phyloP scores from a whole-genome alignment of 2,113 vertebrate genomes.

The Silurus asotus region DNA sequence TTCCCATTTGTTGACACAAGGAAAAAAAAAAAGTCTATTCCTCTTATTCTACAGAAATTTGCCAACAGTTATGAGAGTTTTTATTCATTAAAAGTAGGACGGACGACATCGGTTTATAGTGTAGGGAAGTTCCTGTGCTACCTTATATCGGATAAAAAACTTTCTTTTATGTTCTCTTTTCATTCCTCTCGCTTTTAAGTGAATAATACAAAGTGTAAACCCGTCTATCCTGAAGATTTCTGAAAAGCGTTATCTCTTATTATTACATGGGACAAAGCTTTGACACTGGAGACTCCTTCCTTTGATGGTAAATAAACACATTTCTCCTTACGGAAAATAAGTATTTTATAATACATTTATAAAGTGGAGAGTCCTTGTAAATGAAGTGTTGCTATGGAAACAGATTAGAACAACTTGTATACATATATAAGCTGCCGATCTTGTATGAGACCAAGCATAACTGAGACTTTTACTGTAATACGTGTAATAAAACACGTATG shows the following conservation, averaged over 20 bases:
- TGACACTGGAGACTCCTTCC: slow-evolving; percentile 14
- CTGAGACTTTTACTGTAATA: not conserved
- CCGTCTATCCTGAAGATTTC: not conserved
- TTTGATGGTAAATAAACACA: not conserved
- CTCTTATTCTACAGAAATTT: not conserved
- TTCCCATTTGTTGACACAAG: not conserved
- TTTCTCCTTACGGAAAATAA: not conserved
- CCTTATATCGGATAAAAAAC: not conserved
- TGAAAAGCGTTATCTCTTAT: not conserved
- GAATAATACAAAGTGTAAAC: not conserved
- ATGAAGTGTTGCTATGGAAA: not conserved
- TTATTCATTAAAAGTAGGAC: not conserved
- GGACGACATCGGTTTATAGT: not conserved
- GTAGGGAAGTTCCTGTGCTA: not conserved
- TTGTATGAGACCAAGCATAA: not conserved
- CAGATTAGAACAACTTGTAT: not conserved
- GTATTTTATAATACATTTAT: not conserved
- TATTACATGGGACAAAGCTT: not conserved
- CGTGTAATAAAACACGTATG: not conserved
- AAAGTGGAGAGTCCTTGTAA: not conserved
- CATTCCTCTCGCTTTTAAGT: no score
- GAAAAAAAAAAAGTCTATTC: not conserved
- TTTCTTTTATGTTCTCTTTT: no score
- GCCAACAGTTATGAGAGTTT: not conserved
- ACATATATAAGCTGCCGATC: no score